phyloP scores from a whole-genome alignment of 2,888 invertebrate genomes.

The Pharmacophagus antenor region DNA sequence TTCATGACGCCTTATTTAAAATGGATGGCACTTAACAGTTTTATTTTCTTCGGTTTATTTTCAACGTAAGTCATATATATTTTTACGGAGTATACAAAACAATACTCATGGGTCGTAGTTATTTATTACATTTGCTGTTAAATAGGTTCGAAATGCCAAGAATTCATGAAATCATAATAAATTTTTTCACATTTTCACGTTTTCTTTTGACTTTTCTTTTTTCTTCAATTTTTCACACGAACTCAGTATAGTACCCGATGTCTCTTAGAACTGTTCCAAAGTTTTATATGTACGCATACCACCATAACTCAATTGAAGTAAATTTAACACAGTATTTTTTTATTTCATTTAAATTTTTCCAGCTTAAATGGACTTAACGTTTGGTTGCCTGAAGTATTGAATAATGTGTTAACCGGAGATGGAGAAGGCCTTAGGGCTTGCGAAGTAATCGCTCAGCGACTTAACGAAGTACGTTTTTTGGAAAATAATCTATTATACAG shows the following conservation, averaged over 20 bases:
- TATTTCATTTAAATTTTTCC: neutral
- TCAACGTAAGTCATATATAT: constrained; percentile 77
- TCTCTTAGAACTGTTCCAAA: no score
- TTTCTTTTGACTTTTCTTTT: no score
- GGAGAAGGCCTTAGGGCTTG: constrained; percentile 57
- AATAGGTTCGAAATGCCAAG: no score
- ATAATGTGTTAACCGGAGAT: constrained; percentile 66
- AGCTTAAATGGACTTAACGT: constrained; percentile 79
- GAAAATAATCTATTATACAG: no score
- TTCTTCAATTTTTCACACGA: no score
- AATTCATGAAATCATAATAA: no score
- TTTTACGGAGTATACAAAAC: neutral
- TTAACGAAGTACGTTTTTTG: constrained; percentile 54
- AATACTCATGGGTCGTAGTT: no score
- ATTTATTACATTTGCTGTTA: no score
- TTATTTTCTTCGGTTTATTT: constrained; percentile 83
- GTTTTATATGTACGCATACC: no score
- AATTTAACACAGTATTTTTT: neutral
- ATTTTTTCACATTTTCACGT: no score
- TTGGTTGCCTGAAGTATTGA: constrained; percentile 82
- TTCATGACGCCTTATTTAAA: constrained; percentile 76
- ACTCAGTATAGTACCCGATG: no score
- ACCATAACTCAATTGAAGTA: no score
- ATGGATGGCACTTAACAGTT: constrained; percentile 77
- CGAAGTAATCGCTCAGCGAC: constrained; percentile 57